Evolutionary conservation across 2,113 vertebrate species (phyloP).

Genomic region (Lagenorhynchus albirostris): DNA sequence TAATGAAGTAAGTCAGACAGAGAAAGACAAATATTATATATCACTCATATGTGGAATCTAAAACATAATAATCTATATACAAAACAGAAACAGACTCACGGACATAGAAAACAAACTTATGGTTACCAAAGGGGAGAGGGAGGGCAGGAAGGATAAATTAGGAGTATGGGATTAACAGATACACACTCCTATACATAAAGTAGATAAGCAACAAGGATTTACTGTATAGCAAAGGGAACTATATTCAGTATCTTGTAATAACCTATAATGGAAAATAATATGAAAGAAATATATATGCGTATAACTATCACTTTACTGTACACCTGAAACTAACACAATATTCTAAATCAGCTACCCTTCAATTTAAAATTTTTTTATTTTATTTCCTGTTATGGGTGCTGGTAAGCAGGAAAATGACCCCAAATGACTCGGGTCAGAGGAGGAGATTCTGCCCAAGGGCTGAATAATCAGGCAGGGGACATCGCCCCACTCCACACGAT

Average conservation of each 20-base stretch:
- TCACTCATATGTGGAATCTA: background rate
- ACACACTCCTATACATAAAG: fast-evolving
- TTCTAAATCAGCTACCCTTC: background rate
- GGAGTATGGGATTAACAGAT: background rate
- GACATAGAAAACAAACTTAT: background rate
- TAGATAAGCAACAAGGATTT: background rate
- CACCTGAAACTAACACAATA: background rate
- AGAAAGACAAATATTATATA: background rate
- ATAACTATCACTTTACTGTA: background rate
- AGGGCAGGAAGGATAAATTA: background rate
- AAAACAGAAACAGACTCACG: background rate
- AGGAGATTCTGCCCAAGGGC: background rate
- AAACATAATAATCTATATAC: no score
- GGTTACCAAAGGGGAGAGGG: background rate
- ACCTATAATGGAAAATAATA: background rate
- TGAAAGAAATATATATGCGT: background rate
- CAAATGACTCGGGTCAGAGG: background rate
- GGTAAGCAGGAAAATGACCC: background rate
- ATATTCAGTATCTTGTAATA: background rate
- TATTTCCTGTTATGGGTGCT: background rate
- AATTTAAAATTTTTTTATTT: background rate
- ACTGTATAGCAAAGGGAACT: background rate
- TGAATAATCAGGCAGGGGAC: fast-evolving
- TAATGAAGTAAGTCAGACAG: background rate
- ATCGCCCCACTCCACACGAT: fast-evolving